These are phyloP conservation scores for Scaptomyza parva DNA, from an alignment of 2,888 invertebrate genomes.

Conservation along the genomic window DNA sequence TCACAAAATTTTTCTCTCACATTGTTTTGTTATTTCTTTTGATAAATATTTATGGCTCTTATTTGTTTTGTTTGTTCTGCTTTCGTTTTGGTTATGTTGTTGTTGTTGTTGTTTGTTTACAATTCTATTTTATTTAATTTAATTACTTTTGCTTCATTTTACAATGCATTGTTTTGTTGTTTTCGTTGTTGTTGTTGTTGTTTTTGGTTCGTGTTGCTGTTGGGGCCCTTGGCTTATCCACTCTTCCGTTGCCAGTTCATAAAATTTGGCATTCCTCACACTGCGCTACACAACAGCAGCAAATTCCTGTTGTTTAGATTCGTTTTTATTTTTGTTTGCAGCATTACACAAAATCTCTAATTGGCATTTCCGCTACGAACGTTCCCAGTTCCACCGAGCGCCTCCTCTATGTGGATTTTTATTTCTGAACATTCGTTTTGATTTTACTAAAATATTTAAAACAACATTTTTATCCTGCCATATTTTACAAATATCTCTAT, in stretches of 20 bases:
- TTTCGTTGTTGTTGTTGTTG: conserved; percentile 1
- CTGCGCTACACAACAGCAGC: background rate
- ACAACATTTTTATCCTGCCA: too few relatives aligned
- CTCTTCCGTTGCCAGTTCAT: conserved; percentile 31
- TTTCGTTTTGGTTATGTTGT: conserved; percentile 15
- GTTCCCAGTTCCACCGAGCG: background rate
- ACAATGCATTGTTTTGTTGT: conserved; percentile 22
- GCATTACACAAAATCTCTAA: conserved; percentile 60
- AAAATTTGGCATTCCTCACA: conserved; percentile 21
- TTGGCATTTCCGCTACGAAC: conserved; percentile 64
- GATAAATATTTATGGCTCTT: conserved; percentile 69
- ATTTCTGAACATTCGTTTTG: background rate
- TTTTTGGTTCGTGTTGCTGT: background rate
- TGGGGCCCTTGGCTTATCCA: conserved; percentile 8
- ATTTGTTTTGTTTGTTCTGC: conserved; percentile 51
- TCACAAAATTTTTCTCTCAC: conserved; percentile 47
- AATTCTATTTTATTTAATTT: conserved; percentile 73
- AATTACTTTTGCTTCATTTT: conserved; percentile 74
- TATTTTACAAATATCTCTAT: too few relatives aligned
- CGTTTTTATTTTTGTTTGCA: conserved; percentile 43
- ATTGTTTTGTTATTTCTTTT: conserved; percentile 63
- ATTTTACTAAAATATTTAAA: too few relatives aligned
- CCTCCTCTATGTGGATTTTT: background rate
- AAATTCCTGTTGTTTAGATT: conserved; percentile 46
- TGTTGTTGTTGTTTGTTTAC: conserved; percentile 56